Evolutionary conservation across 2,113 vertebrate genomes (phyloP), one percentile per base, ranked within the genome.

Genomic region (Zosterops lateralis): DNA sequence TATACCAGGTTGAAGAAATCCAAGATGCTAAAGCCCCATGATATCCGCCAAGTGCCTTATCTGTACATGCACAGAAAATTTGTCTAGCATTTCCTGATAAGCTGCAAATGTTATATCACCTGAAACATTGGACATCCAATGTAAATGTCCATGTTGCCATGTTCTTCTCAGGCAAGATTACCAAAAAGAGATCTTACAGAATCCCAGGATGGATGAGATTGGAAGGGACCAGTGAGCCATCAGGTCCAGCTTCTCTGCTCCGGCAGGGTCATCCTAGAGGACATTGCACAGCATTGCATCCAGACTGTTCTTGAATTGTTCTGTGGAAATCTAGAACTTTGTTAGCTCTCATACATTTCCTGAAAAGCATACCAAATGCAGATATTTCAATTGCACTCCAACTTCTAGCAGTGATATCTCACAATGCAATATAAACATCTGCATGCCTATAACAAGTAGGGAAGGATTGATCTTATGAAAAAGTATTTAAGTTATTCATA

Each of bases 31-130:
- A 80, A 89, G 45, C 8, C 5, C 12, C 10, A 21, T 40, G 3
- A 22, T 19, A 34, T 18, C 32, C 4, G 10, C 54, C 26, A 20
- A 6, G 21, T 0, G 0, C 3, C 57, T 56, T 66, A 24, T 67
- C 31, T 58, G 20, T 17, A 38, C 28, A 29, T 26, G 20, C 40
- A 21, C 9, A 36, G 53, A 40, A 77, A 60, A 67, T 31, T 65
- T 64, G 6, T 45, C n/a, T 68, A 58, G 28, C 25, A 40, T 76
- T 90, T 90, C 44, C 65, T 60, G 14, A n/a, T 64, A 13, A 34
- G 13, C 42, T 84, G 44, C 24, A 84, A 75, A 22, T 61, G 38
- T 40, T 64, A 0, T 73, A 48, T 21, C 17, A 12, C 21, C 34
- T 64, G 34, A 51, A 36, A 25, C 9, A 32, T 1, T 50, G 29